A percentile compares a stretch with the other conserved stretches of the same genome.
Conservation (phyloP, 2,797 vertebrate species). For the Poeciliopsis infans region DNA sequence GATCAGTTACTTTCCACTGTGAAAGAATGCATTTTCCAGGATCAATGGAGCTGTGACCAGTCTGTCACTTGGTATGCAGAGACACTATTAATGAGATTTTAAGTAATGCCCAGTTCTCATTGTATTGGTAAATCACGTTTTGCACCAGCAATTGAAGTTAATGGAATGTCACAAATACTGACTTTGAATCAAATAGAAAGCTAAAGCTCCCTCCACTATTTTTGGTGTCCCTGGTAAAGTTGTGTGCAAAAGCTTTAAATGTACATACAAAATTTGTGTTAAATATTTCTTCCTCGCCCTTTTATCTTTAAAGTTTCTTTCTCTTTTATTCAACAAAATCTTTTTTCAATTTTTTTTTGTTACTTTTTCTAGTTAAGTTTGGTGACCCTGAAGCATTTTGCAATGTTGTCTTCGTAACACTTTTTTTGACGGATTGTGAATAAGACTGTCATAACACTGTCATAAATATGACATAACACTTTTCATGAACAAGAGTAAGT, state of each 20-base stretch:
- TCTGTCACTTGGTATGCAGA: slow-evolving; percentile 20
- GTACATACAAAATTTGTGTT: background rate
- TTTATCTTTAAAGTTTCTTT: background rate
- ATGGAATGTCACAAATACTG: background rate
- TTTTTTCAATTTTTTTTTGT: background rate
- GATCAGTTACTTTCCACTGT: slow-evolving; percentile 33
- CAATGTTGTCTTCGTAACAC: background rate
- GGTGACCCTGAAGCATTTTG: background rate
- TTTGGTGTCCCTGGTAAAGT: background rate
- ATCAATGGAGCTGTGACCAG: slow-evolving; percentile 35
- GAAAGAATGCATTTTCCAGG: slow-evolving; percentile 37
- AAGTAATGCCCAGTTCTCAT: slow-evolving; percentile 1
- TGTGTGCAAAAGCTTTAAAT: background rate
- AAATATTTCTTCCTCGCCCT: background rate
- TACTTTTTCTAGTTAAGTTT: background rate
- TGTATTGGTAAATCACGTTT: slow-evolving; percentile 6
- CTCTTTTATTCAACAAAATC: background rate
- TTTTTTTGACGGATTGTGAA: no score
- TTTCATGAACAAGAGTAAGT: no score
- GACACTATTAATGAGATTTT: slow-evolving; percentile 8
- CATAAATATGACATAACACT: no score
- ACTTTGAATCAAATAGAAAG: background rate
- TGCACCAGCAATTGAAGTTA: slow-evolving; percentile 6
- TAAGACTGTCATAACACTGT: no score
- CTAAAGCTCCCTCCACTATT: background rate